Evolutionary conservation across 30 jellyfish, hydroid and myxozoan genomes (phyloP).

Genomic region (Turritopsis rubra): DNA sequence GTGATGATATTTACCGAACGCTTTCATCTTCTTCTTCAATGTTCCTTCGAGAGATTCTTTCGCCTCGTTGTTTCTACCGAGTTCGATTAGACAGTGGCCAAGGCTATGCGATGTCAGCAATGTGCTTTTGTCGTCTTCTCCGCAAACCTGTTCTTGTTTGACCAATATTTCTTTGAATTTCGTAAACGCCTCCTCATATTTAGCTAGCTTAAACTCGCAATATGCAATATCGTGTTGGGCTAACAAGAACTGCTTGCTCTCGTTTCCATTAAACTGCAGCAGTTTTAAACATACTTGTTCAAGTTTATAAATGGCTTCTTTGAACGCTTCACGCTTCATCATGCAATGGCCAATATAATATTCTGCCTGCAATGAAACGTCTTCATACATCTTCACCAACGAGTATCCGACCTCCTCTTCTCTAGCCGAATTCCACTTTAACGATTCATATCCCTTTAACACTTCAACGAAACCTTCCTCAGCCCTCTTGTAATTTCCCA

Average conservation of each 20-base stretch:
- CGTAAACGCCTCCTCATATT: background rate
- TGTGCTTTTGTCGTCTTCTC: background rate
- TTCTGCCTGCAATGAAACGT: background rate
- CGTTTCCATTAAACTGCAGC: background rate
- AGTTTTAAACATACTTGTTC: background rate
- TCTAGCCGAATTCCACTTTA: background rate
- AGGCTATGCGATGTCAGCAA: background rate
- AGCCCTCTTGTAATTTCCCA: background rate
- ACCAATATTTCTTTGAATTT: background rate
- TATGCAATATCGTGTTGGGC: background rate
- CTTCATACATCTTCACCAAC: background rate
- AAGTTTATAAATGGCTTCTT: background rate
- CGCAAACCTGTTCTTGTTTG: background rate
- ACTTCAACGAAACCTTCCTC: background rate
- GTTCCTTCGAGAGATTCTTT: background rate
- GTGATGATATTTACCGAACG: background rate
- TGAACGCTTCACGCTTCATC: background rate
- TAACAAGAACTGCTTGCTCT: background rate
- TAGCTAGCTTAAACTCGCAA: background rate
- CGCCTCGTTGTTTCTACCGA: background rate
- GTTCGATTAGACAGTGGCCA: background rate
- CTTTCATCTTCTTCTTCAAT: background rate
- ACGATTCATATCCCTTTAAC: background rate
- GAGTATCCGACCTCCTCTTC: too few relatives aligned
- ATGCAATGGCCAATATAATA: background rate